These are phyloP conservation scores for Hystrix brachyura DNA, from an alignment of 2,113 vertebrate species.

Conservation along the genomic window DNA sequence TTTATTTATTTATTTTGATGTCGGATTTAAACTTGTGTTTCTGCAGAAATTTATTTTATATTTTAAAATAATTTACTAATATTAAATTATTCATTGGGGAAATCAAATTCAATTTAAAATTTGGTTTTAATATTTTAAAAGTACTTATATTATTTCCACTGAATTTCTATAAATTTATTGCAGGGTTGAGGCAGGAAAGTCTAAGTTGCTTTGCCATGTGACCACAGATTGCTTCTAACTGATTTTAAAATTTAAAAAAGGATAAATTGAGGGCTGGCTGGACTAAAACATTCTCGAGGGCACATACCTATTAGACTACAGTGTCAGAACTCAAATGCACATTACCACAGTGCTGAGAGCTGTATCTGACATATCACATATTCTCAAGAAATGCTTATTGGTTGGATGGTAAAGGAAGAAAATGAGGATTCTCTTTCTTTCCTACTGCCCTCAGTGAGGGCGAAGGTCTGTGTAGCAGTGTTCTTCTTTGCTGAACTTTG, in stretches of 20 bases:
- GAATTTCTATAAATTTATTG: neutral
- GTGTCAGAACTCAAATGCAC: neutral
- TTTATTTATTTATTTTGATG: neutral
- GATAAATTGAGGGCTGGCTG: neutral
- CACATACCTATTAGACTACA: neutral
- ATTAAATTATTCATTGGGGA: no score
- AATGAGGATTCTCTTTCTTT: neutral
- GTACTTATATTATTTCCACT: neutral
- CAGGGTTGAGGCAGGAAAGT: neutral
- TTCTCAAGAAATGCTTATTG: neutral
- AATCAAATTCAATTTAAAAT: neutral
- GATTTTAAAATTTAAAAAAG: neutral
- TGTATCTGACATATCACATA: neutral
- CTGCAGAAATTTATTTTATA: neutral
- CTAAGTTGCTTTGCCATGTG: neutral
- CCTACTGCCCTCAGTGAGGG: neutral
- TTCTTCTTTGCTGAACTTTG: neutral
- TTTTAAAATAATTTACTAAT: neutral
- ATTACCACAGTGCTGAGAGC: neutral
- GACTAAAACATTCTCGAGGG: neutral
- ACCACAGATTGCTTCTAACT: neutral
- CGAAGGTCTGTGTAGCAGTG: neutral
- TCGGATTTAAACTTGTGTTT: neutral
- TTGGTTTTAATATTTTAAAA: neutral
- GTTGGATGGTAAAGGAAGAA: neutral